phyloP scores from a whole-genome alignment of 1,140 invertebrate species.

The Melipona quadrifasciata region DNA sequence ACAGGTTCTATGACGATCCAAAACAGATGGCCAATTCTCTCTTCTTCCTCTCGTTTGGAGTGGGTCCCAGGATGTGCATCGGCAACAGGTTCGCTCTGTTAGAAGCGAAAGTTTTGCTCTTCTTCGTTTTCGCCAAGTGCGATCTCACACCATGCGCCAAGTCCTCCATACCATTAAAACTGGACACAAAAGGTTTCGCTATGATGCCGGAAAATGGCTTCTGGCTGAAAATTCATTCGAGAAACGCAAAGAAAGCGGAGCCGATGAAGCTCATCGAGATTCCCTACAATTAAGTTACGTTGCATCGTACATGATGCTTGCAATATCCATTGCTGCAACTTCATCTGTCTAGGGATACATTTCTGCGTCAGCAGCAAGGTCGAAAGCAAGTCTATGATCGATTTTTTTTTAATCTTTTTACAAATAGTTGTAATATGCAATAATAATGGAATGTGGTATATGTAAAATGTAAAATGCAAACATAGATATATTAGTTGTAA shows the following conservation, averaged over 20 bases:
- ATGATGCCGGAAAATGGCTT: conserved; percentile 67
- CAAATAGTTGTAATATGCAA: no score
- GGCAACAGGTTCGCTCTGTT: conserved; percentile 83
- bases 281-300: not conserved
- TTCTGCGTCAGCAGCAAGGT: no score
- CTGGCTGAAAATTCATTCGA: conserved; percentile 68
- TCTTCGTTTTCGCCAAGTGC: conserved; percentile 82
- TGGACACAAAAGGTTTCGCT: conserved; percentile 58
- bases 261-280: not conserved
- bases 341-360: not conserved
- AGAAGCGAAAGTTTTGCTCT: conserved; percentile 81
- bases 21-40: conserved; percentile 65
- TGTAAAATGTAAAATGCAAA: no score
- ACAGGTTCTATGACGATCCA: conserved; percentile 81
- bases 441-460: no score
- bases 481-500: no score
- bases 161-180: conserved; percentile 67
- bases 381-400: no score
- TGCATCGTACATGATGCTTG: not conserved
- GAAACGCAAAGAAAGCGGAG: not conserved
- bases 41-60: conserved; percentile 74
- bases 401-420: no score
- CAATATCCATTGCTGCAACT: not conserved
- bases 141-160: conserved; percentile 78
- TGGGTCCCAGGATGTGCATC: conserved; percentile 80